Conservation (phyloP, 1,140 invertebrate species). For the Drosophila tani region DNA sequence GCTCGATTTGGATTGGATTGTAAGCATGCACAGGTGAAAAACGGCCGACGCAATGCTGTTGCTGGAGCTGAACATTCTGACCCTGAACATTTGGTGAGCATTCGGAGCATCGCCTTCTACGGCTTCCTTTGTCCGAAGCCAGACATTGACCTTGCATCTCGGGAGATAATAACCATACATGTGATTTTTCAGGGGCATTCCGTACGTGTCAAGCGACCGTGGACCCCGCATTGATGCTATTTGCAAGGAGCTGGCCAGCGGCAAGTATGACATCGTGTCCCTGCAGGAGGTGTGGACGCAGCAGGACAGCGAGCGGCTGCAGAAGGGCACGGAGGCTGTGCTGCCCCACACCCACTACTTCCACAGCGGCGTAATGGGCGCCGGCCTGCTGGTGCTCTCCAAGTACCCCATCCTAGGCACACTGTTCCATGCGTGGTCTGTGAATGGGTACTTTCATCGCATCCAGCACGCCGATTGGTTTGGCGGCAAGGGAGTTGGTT, state of each 20-base stretch:
- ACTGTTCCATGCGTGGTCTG: slow-evolving; percentile 95
- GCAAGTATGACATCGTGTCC: slow-evolving; percentile 94
- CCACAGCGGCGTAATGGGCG: slow-evolving; percentile 96
- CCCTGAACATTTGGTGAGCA: slow-evolving; percentile 81
- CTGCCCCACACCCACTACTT: slow-evolving; percentile 96
- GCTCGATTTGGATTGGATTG: slow-evolving; percentile 9
- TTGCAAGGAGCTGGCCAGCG: slow-evolving; percentile 89
- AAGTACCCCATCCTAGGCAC: slow-evolving; percentile 94
- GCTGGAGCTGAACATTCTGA: slow-evolving; percentile 80
- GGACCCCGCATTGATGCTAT: slow-evolving; percentile 92
- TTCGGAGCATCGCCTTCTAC: slow-evolving; percentile 3
- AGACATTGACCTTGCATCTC: slow-evolving; percentile 24
- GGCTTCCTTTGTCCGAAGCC: slow-evolving; percentile 13
- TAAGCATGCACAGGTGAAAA: slow-evolving; percentile 50
- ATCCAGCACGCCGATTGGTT: slow-evolving; percentile 99
- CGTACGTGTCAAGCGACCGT: slow-evolving; percentile 91
- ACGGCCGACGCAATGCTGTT: slow-evolving; percentile 61
- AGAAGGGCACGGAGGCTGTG: slow-evolving; percentile 86
- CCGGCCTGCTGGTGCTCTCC: slow-evolving; percentile 96
- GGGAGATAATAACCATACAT: slow-evolving; percentile 43
- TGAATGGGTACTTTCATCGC: slow-evolving; percentile 99
- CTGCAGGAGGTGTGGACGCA: slow-evolving; percentile 96
- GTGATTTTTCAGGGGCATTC: slow-evolving; percentile 90
- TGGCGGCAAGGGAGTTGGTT: slow-evolving; percentile 97
- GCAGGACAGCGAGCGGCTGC: slow-evolving; percentile 90